phyloP scores from a whole-genome alignment of 1,140 invertebrate genomes.

The Drosophila guanche region DNA sequence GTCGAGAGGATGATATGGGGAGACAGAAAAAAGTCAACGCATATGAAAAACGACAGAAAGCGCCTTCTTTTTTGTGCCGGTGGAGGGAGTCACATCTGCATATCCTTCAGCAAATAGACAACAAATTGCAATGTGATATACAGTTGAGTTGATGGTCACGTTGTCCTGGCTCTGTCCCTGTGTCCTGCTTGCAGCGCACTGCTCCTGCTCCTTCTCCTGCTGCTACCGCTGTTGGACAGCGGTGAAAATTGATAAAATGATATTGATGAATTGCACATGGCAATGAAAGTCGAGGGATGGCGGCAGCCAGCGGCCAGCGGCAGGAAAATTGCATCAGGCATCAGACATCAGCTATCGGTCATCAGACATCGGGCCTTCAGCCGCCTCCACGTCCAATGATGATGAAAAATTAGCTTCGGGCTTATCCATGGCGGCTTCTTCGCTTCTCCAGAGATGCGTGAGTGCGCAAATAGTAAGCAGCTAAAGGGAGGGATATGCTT shows the following conservation, averaged over 20 bases:
- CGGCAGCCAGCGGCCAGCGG: slow-evolving; percentile 30
- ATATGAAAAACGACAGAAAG: slow-evolving; percentile 65
- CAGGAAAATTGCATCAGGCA: slow-evolving; percentile 13
- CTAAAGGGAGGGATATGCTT: slow-evolving; percentile 34
- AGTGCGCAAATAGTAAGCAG: slow-evolving; percentile 56
- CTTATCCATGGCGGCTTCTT: slow-evolving; percentile 47
- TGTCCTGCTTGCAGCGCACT: too few species aligned
- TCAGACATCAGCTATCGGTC: slow-evolving; percentile 8
- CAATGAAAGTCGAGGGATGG: slow-evolving; percentile 49
- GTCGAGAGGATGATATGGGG: background rate
- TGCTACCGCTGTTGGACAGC: slow-evolving; percentile 64
- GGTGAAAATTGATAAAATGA: slow-evolving; percentile 83
- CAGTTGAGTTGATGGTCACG: slow-evolving; percentile 69
- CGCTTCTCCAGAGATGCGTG: slow-evolving; percentile 45
- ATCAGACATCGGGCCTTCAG: slow-evolving; percentile 44
- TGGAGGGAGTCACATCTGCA: slow-evolving; percentile 61
- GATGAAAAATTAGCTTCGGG: slow-evolving; percentile 75
- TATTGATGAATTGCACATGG: slow-evolving; percentile 83
- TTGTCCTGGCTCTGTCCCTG: slow-evolving; percentile 28
- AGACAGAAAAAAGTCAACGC: slow-evolving; percentile 33
- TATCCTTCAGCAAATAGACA: slow-evolving; percentile 82
- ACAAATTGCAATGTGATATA: slow-evolving; percentile 82
- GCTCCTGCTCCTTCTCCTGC: slow-evolving; percentile 15
- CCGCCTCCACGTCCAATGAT: slow-evolving; percentile 68
- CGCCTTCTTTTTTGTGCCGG: slow-evolving; percentile 13